These are phyloP conservation scores for Chrysina gloriosa DNA, from an alignment of 2,888 invertebrate species.

Conservation along the genomic window DNA sequence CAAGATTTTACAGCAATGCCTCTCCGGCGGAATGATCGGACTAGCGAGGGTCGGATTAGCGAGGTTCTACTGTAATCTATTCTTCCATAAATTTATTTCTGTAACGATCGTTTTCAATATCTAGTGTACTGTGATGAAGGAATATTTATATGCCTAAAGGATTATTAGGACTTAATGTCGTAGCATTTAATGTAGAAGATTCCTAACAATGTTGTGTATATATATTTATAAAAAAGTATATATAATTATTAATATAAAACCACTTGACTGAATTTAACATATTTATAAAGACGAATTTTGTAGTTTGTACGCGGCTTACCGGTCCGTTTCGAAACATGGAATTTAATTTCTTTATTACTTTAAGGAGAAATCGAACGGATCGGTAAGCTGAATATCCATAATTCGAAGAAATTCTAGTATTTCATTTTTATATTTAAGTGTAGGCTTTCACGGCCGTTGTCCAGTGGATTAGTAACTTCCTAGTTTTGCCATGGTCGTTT, in stretches of 20 bases:
- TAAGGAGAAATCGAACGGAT: no score
- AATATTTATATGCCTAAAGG: slow-evolving; percentile 33
- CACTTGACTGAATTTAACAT: slow-evolving; percentile 22
- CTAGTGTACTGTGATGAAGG: slow-evolving; percentile 32
- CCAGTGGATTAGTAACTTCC: no score
- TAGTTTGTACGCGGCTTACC: background rate
- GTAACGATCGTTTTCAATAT: background rate
- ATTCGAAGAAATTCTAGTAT: no score
- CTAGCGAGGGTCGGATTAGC: no score
- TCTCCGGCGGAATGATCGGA: no score
- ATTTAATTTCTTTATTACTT: no score
- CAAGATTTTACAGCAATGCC: no score
- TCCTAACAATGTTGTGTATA: slow-evolving; percentile 8
- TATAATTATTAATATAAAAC: slow-evolving; percentile 21
- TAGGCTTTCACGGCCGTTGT: no score
- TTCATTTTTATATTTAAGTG: no score
- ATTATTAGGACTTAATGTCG: background rate
- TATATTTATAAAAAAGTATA: slow-evolving; percentile 17
- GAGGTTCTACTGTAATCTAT: background rate
- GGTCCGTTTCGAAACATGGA: background rate
- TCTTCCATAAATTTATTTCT: background rate
- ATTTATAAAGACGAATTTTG: slow-evolving; percentile 1
- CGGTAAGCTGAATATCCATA: no score
- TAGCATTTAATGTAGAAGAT: slow-evolving; percentile 8
- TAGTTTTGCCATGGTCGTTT: no score